A percentile compares a stretch with the other conserved stretches of the same genome.
Evolutionary conservation across 2,888 invertebrate genomes (phyloP).

Genomic region (Leptopilina drosophilae): DNA sequence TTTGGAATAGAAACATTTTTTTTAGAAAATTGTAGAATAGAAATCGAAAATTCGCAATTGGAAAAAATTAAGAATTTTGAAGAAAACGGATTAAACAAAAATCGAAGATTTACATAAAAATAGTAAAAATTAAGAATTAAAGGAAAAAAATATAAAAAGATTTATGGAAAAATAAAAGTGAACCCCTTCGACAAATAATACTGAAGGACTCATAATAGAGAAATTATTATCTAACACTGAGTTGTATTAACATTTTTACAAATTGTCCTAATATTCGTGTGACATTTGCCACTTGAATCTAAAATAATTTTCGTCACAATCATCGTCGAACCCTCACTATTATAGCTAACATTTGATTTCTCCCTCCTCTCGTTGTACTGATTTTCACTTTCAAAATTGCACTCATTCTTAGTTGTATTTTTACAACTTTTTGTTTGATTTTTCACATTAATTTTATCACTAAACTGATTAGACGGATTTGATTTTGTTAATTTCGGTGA

Average conservation of each 20-base stretch:
- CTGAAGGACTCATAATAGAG: not conserved
- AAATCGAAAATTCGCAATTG: too few species aligned
- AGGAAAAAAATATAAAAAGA: too few species aligned
- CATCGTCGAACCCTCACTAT: not conserved
- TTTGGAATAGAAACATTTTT: too few species aligned
- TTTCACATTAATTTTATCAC: not conserved
- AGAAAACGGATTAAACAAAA: too few species aligned
- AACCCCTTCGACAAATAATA: not conserved
- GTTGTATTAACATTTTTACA: not conserved
- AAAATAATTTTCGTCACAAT: conserved; percentile 11
- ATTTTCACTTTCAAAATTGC: conserved; percentile 16
- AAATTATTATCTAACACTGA: not conserved
- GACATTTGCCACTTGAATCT: not conserved
- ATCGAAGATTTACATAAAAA: too few species aligned
- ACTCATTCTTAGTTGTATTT: not conserved
- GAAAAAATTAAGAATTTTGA: too few species aligned
- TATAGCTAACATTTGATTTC: not conserved
- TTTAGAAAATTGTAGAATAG: too few species aligned
- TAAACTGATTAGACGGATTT: not conserved
- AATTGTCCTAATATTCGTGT: conserved; percentile 13
- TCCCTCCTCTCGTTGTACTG: conserved; percentile 6
- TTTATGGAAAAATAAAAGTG: not conserved
- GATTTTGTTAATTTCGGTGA: not conserved
- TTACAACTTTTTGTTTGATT: not conserved
- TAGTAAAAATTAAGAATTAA: too few species aligned